These are phyloP conservation scores for Drosophila albomicans DNA, from an alignment of 1,140 invertebrate genomes.

Conservation along the genomic window DNA sequence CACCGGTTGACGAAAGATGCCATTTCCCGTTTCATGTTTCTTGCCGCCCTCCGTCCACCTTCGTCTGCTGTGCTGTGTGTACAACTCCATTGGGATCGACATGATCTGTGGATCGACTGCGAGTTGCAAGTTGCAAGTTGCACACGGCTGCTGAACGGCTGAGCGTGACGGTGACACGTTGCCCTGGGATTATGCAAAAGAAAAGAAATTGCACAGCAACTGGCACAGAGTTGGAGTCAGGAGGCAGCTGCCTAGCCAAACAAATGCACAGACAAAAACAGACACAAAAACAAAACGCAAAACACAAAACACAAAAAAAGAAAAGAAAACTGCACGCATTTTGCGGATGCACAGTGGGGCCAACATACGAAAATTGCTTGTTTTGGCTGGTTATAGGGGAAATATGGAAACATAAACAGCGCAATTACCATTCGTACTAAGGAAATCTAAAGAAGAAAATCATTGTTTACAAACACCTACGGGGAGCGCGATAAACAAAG, in stretches of 20 bases:
- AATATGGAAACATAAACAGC: constrained; percentile 8
- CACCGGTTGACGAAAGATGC: constrained; percentile 69
- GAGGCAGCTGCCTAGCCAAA: constrained; percentile 7
- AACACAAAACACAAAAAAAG: too few relatives aligned
- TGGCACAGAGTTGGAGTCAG: constrained; percentile 15
- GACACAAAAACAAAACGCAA: constrained; percentile 1
- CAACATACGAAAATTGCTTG: neutral
- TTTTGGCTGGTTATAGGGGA: too few relatives aligned
- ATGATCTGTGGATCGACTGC: constrained; percentile 19
- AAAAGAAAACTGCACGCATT: constrained; percentile 22
- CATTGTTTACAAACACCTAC: constrained; percentile 35
- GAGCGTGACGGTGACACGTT: constrained; percentile 73
- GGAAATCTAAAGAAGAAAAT: constrained; percentile 2
- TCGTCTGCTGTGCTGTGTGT: neutral
- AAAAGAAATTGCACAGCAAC: constrained; percentile 68
- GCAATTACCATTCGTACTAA: neutral
- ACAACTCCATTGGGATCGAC: constrained; percentile 11
- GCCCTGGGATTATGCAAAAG: constrained; percentile 72
- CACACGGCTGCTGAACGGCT: constrained; percentile 37
- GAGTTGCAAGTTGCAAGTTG: constrained; percentile 15
- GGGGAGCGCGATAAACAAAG: constrained; percentile 1
- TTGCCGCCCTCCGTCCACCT: neutral
- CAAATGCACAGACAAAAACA: neutral
- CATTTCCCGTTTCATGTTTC: constrained; percentile 6
- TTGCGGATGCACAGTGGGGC: constrained; percentile 43